Conservation (phyloP, 2,888 invertebrate genomes). For the Macrophya alboannulata region DNA sequence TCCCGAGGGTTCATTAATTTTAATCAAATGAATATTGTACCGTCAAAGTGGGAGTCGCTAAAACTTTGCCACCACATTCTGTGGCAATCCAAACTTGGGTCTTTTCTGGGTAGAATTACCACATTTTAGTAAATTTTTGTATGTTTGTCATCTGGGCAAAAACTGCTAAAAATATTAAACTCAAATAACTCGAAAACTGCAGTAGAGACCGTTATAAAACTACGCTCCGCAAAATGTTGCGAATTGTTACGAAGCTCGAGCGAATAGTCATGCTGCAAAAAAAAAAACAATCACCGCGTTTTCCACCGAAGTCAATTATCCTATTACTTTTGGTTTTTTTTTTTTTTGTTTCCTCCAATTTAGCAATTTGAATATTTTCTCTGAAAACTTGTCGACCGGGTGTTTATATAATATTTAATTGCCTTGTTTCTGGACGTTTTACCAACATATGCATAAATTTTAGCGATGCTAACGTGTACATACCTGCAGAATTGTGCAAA, state of each 20-base stretch:
- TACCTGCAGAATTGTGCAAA: neutral
- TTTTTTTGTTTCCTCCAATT: neutral
- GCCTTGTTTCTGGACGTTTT: neutral
- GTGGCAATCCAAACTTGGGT: neutral
- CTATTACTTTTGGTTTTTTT: neutral
- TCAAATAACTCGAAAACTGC: no score
- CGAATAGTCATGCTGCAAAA: neutral
- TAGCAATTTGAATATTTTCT: neutral
- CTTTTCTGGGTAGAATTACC: neutral
- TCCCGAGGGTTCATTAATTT: neutral
- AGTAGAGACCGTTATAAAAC: neutral
- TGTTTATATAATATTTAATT: neutral
- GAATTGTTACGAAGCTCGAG: neutral
- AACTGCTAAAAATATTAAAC: neutral
- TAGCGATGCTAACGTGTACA: neutral
- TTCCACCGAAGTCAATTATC: neutral
- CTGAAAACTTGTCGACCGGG: neutral
- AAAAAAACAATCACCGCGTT: neutral
- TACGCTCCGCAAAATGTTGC: neutral
- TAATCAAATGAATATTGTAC: neutral
- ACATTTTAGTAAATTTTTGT: neutral
- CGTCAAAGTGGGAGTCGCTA: neutral
- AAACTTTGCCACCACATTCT: slow-evolving; percentile 1
- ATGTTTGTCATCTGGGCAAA: neutral
- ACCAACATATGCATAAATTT: slow-evolving; percentile 8